Conservation (phyloP, 2,113 vertebrate genomes). For the Amphilophus citrinellus region DNA sequence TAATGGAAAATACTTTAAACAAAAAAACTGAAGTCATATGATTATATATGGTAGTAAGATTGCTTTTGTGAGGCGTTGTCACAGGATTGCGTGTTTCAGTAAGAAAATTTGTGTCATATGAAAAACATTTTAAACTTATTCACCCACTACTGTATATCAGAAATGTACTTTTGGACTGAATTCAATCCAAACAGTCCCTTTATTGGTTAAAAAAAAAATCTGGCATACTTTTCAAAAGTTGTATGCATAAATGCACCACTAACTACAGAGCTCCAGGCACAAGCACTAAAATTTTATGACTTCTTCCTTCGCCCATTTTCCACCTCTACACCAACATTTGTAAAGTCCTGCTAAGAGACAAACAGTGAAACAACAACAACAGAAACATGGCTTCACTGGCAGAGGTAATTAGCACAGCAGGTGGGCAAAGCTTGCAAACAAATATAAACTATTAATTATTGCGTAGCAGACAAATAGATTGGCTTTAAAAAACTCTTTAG, state of each 20-base stretch:
- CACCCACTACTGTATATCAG: not conserved
- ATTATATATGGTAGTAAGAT: too few relatives aligned
- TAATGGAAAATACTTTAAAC: too few relatives aligned
- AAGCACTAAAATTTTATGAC: not conserved
- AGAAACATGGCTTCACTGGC: not conserved
- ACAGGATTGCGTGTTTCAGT: not conserved
- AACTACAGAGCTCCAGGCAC: not conserved
- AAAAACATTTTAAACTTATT: not conserved
- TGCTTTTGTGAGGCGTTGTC: too few relatives aligned
- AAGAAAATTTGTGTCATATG: rapidly evolving
- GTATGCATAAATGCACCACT: not conserved
- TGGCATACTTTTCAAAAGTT: not conserved
- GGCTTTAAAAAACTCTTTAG: not conserved
- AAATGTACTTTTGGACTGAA: not conserved
- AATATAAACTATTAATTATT: not conserved
- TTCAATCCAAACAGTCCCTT: not conserved
- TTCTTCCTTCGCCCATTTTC: not conserved
- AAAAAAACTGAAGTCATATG: too few relatives aligned
- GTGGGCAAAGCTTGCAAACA: not conserved
- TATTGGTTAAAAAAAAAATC: not conserved
- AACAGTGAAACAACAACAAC: not conserved
- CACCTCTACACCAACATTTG: not conserved
- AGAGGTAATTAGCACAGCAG: conserved; percentile 5
- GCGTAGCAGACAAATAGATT: not conserved
- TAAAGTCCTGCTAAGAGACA: not conserved